Percentiles rank a stretch among this genome's conserved stretches.
phyloP scores from a whole-genome alignment of 2,797 vertebrate genomes.

The Silurus lanzhouensis region DNA sequence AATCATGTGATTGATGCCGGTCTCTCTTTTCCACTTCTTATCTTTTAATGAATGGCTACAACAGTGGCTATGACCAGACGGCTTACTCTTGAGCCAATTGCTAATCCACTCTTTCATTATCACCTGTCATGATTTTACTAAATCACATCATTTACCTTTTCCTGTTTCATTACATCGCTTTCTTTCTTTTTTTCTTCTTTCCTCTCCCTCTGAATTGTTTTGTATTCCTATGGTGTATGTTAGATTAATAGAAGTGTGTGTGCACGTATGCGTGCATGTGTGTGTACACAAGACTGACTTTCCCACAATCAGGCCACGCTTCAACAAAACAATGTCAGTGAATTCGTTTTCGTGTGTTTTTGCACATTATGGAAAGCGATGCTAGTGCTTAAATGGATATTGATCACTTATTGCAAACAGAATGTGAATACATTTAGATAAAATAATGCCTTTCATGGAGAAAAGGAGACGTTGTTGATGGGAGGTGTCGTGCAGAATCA shows the following conservation, averaged over 20 bases:
- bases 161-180: neutral
- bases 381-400: constrained; percentile 58
- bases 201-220: neutral
- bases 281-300: neutral
- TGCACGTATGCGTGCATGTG: neutral
- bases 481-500: constrained; percentile 16
- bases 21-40: neutral
- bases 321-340: constrained; percentile 47
- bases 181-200: neutral
- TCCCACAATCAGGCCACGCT: constrained; percentile 45
- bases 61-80: neutral
- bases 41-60: neutral
- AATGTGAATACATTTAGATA: constrained; percentile 56
- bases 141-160: neutral
- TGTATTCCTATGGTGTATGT: neutral
- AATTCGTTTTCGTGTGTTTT: constrained; percentile 43
- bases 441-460: constrained; percentile 46
- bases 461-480: neutral
- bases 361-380: constrained; percentile 54
- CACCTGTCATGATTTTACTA: neutral
- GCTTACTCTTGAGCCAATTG: neutral
- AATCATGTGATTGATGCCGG: neutral
- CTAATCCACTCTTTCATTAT: neutral
- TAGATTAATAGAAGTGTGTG: constrained; percentile 5
- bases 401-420: constrained; percentile 53